A percentile compares a stretch with the other conserved stretches of the same genome.
These are phyloP conservation scores for Mus musculus DNA, from an alignment of 2,113 vertebrate genomes.

Conservation along the genomic window DNA sequence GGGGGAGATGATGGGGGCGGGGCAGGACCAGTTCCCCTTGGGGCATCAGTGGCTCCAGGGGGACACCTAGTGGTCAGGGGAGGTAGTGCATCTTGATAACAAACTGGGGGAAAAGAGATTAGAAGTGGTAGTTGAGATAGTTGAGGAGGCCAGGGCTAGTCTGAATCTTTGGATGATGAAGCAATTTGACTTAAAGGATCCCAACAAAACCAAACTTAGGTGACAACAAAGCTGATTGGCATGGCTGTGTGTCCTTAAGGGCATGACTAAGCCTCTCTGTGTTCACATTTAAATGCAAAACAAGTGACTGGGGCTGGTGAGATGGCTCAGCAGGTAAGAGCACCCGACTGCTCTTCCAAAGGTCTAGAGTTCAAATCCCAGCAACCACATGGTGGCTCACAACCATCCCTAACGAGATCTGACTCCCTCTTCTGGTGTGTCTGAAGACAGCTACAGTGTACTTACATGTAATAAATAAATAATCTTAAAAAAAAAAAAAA, in stretches of 20 bases:
- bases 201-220: slow-evolving; percentile 48
- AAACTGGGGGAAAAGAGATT: background rate
- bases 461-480: too few relatives aligned
- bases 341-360: too few relatives aligned
- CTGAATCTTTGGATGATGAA: slow-evolving; percentile 12
- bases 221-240: background rate
- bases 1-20: slow-evolving; percentile 40
- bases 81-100: slow-evolving; percentile 63
- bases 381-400: too few relatives aligned
- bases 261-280: slow-evolving; percentile 58
- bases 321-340: too few relatives aligned
- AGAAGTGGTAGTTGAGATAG: slow-evolving; percentile 39
- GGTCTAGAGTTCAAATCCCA: too few relatives aligned
- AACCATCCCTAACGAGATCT: too few relatives aligned
- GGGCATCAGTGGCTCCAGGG: slow-evolving; percentile 83
- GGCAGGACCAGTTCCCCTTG: slow-evolving; percentile 69
- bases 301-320: slow-evolving; percentile 52
- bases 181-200: slow-evolving; percentile 45
- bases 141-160: background rate
- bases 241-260: slow-evolving; percentile 62
- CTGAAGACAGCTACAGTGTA: too few relatives aligned
- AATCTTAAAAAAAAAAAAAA: too few relatives aligned
- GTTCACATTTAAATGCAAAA: slow-evolving; percentile 1
- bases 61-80: slow-evolving; percentile 86
- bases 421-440: too few relatives aligned